Evolutionary conservation across 2,888 invertebrate species (phyloP), one percentile per base, ranked within the genome.

Genomic region (Dione vanillae): DNA sequence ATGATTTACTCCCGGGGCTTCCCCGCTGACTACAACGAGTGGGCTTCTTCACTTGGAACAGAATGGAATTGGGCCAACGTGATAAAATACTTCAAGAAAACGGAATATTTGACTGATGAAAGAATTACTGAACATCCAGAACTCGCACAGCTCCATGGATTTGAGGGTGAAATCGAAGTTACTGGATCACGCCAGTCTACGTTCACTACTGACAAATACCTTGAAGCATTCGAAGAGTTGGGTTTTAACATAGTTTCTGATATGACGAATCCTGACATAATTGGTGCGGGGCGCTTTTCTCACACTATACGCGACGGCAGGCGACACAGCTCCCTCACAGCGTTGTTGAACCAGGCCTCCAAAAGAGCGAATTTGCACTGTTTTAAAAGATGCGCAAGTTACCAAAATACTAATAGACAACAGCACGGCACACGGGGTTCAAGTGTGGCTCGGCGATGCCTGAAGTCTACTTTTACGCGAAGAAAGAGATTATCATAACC

Each of bases 1-100:
- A 90, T 91, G 91, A 82, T 92, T 11, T 91, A 92, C 76, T 78
- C 90, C 1, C 80, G 92, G 6, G 92, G 92, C 0, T 85, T 84
- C 72, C 90, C 91, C 12, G 75, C 72, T 0, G 92, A 92, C 78
- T 92, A 88, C 77, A 78, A 88, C 7, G 88, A 89, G 65, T 92
- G 91, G 92, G 88, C 86, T 0, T 20, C 72, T 3, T 69, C 81
- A 12, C 78, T 78, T 1, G 88, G 89, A 0, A 75, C 80, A 0
- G 73, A 79, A 0, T 92, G 91, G 91, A 79, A 75, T 66, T 92
- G 91, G 91, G 72, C 77, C 0, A 81, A 82, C 9, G 89, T 91
- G 0, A 78, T 92, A 0, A 73, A 82, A 1, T 90, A 85, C 75
- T 92, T 90, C 72, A 90, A 84, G 76, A 91, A 87, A 74, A 87